Evolutionary conservation across 2,888 invertebrate genomes (phyloP).

Genomic region (Tachina lurida): DNA sequence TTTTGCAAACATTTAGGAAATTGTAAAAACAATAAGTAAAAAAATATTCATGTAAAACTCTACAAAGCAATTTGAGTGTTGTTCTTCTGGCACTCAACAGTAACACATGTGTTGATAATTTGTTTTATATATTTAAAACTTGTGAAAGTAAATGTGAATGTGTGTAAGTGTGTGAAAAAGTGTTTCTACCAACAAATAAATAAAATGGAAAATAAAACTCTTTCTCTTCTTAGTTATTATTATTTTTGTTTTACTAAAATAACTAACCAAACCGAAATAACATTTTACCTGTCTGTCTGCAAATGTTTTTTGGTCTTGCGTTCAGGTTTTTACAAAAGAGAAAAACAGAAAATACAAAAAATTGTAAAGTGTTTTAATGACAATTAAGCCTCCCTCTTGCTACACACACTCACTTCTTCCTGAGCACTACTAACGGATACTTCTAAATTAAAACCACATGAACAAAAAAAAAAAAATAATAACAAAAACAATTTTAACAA

Average conservation of each 20-base stretch:
- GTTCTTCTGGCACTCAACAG: conserved; percentile 60
- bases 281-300: conserved; percentile 59
- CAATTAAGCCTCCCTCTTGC: conserved; percentile 66
- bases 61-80: conserved; percentile 44
- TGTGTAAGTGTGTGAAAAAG: background rate
- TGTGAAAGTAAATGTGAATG: conserved; percentile 2
- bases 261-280: conserved; percentile 58
- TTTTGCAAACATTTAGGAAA: background rate
- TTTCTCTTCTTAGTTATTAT: background rate
- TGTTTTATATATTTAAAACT: conserved; percentile 54
- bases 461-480: background rate
- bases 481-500: conserved; percentile 39
- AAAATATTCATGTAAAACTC: conserved; percentile 56
- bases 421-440: conserved; percentile 56
- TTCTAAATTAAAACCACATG: conserved; percentile 57
- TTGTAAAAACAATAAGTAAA: background rate
- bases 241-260: background rate
- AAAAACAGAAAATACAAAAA: background rate
- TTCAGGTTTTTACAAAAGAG: conserved; percentile 5
- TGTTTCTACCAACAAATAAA: conserved; percentile 39
- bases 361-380: conserved; percentile 69
- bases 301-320: conserved; percentile 35
- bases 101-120: conserved; percentile 67
- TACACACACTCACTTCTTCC: background rate
- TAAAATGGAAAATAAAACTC: conserved; percentile 23